Percentiles rank a stretch among this genome's conserved stretches.
These are phyloP conservation scores for Planococcus citri DNA, from an alignment of 1,140 invertebrate genomes.

Conservation along the genomic window DNA sequence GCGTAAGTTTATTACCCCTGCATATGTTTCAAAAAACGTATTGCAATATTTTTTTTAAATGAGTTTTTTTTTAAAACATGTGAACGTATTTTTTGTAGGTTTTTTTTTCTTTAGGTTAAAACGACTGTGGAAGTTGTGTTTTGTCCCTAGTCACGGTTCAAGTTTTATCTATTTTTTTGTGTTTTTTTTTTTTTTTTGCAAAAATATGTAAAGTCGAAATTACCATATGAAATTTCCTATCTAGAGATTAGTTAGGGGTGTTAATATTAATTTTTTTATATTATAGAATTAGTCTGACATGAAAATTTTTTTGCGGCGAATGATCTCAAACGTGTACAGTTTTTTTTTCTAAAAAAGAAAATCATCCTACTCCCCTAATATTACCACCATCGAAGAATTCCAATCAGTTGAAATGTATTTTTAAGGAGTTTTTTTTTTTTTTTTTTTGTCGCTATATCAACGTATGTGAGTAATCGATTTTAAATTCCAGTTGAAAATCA, in stretches of 20 bases:
- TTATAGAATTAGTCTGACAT: not conserved
- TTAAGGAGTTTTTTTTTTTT: not conserved
- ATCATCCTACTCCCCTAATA: not conserved
- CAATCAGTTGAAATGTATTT: not conserved
- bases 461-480: not conserved
- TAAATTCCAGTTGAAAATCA: conserved; percentile 2
- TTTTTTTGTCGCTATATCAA: not conserved
- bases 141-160: conserved; percentile 5
- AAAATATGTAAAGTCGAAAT: not conserved
- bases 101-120: not conserved
- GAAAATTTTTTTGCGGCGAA: not conserved
- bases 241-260: not conserved
- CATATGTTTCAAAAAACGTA: not conserved
- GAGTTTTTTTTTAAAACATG: not conserved
- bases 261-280: not conserved
- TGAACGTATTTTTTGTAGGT: not conserved
- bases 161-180: not conserved
- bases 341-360: not conserved
- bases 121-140: conserved; percentile 2
- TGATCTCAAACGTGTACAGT: not conserved
- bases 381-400: not conserved
- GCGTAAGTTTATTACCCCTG: not conserved
- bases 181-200: not conserved
- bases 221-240: not conserved
- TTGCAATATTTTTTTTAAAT: not conserved